phyloP scores from a whole-genome alignment of 2,797 vertebrate species.

The Sphenopsis melanotis region DNA sequence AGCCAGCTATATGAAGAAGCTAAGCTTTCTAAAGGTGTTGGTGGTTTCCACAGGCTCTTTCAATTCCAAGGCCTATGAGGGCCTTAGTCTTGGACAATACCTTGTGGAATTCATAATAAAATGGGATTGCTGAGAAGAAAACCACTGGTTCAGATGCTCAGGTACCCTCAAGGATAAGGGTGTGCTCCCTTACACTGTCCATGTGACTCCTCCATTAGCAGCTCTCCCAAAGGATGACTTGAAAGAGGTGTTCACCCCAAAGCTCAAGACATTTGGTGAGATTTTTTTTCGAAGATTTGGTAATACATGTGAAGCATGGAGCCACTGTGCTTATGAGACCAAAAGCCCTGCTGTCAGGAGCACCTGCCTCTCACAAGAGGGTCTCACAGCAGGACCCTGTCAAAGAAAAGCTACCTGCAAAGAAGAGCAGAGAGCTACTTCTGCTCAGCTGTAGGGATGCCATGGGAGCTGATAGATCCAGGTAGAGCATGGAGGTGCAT shows the following conservation, averaged over 20 bases:
- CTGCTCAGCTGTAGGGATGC: not conserved
- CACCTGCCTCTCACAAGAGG: not conserved
- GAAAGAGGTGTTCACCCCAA: not conserved
- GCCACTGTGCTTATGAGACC: not conserved
- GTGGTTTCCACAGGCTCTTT: not conserved
- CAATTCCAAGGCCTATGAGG: rapidly evolving
- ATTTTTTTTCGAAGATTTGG: not conserved
- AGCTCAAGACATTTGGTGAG: not conserved
- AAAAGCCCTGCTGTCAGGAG: not conserved
- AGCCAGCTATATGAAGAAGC: not conserved
- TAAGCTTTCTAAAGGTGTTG: not conserved
- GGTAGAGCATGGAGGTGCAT: too few species aligned
- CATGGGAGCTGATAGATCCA: not conserved
- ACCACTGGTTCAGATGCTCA: not conserved
- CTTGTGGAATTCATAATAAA: not conserved
- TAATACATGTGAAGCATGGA: not conserved
- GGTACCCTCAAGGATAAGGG: not conserved
- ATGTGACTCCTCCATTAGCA: not conserved
- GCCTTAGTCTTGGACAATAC: not conserved
- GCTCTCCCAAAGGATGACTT: not conserved
- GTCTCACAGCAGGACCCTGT: not conserved
- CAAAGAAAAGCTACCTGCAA: not conserved
- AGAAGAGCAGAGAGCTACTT: not conserved
- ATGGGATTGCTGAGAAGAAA: not conserved
- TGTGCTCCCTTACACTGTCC: not conserved